phyloP scores from a whole-genome alignment of 1,140 invertebrate species.

The Hypsibius dujardini region DNA sequence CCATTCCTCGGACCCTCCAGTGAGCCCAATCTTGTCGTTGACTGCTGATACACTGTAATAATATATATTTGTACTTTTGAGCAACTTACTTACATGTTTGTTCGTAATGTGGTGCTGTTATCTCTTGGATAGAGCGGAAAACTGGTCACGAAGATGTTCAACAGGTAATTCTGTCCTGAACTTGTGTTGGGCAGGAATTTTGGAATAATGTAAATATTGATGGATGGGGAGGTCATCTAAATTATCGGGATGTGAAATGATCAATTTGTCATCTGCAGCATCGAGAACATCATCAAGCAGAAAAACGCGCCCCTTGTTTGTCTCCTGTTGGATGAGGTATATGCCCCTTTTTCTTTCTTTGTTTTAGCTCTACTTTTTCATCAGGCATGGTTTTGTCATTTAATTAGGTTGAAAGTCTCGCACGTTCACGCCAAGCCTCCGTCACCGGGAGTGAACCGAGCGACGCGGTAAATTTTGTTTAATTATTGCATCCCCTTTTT shows the following conservation, averaged over 20 bases:
- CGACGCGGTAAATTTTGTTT: no score
- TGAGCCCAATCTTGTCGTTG: not conserved
- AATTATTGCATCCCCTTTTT: no score
- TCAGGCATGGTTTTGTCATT: no score
- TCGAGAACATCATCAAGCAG: conserved; percentile 58
- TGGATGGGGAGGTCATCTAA: no score
- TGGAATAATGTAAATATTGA: no score
- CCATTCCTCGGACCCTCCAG: not conserved
- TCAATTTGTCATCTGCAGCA: no score
- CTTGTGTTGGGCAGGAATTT: no score
- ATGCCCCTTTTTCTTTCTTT: no score
- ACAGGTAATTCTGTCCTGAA: no score
- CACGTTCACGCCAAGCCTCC: conserved; percentile 53
- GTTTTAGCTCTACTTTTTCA: no score
- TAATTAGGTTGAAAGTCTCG: no score
- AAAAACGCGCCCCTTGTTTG: conserved; percentile 58
- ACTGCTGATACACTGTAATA: conserved; percentile 7
- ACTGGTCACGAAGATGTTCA: conserved; percentile 78
- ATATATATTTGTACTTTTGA: not conserved
- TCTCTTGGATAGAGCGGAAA: conserved; percentile 62
- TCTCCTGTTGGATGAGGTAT: conserved; percentile 88
- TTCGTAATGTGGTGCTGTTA: not conserved
- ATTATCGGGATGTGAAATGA: no score
- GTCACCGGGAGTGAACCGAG: conserved; percentile 62
- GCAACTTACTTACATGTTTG: not conserved